These are phyloP conservation scores for Patella pellucida DNA, from an alignment of 2,888 invertebrate genomes.

Conservation along the genomic window DNA sequence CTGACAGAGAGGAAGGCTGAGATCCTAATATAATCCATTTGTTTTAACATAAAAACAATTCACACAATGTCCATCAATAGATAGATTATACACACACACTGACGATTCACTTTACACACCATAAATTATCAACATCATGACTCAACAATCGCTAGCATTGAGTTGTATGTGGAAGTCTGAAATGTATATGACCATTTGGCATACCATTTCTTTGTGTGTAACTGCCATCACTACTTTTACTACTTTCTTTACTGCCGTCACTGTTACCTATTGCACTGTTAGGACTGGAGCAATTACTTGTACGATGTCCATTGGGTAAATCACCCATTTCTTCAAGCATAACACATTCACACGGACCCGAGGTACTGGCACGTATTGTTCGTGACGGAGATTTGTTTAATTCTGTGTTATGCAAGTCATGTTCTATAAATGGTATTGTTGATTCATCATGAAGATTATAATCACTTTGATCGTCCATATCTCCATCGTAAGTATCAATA, in stretches of 20 bases:
- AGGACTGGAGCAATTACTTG: conserved; percentile 50
- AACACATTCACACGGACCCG: conserved; percentile 54
- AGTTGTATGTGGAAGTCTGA: conserved; percentile 69
- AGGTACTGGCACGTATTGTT: conserved; percentile 32
- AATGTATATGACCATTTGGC: conserved; percentile 64
- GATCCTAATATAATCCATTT: too few species aligned
- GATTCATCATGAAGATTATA: conserved; percentile 3
- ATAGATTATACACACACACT: too few species aligned
- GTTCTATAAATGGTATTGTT: background rate
- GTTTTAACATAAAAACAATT: too few species aligned
- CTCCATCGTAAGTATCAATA: conserved; percentile 40
- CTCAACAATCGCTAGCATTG: conserved; percentile 44
- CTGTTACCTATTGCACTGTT: conserved; percentile 56
- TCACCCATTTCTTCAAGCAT: conserved; percentile 36
- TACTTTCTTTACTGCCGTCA: conserved; percentile 64
- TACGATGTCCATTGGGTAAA: conserved; percentile 39
- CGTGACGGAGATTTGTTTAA: conserved; percentile 22
- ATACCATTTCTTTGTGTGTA: conserved; percentile 63
- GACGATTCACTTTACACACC: too few species aligned
- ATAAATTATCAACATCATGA: too few species aligned
- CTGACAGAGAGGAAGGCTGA: too few species aligned
- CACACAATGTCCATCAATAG: too few species aligned
- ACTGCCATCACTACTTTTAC: conserved; percentile 61
- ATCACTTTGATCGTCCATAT: conserved; percentile 28
- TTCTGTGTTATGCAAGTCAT: background rate